Evolutionary conservation across 2,888 invertebrate genomes (phyloP), one percentile per base, ranked within the genome.

Genomic region (Stictocephala bisonia): DNA sequence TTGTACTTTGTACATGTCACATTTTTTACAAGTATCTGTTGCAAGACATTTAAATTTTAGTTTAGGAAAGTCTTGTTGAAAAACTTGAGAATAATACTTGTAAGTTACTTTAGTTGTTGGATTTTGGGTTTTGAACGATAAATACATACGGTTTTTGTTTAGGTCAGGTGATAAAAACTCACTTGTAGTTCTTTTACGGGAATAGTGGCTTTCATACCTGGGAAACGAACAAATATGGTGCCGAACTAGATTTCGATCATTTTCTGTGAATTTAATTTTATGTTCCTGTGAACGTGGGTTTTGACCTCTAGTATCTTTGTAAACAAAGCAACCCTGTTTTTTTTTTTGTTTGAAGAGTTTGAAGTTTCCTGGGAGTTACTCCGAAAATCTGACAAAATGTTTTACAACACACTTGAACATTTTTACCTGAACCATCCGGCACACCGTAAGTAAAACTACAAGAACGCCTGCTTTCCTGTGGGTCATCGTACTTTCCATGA

Each of bases 1-100:
- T 44, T 71, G 7, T 1, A 70, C 51, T 50, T 73, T 69, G n/a
- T 71, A 64, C 20, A 56, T 26, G 29, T 72, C 72, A 53, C 69
- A 73, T n/a, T 41, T 64, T 40, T 68, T 75, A 53, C 75, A 75
- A 11, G 70, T 73, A 29, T 75, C 75, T 24, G 56, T 35, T 71
- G 58, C 58, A 24, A 51, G 41, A 35, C 20, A 22, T 58, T 56
- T 41, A 27, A 56, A 71, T 71, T 64, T 71, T 9, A 60, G 48
- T 44, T 64, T 71, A 24, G 71, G 44, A 50, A 71, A 71, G 24
- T 48, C 27, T 26, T 9, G 11, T 60, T 71, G 11, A 40, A 71
- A 71, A 29, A 44, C 27, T 48, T 27, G 24, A 22, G 44, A 41
- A 48, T 48, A 60, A 29, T 44, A 71, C 13, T n/a, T 35, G 44